These are phyloP conservation scores for Antechinus stuartii DNA, from an alignment of 2,113 vertebrate genomes.

Conservation along the genomic window DNA sequence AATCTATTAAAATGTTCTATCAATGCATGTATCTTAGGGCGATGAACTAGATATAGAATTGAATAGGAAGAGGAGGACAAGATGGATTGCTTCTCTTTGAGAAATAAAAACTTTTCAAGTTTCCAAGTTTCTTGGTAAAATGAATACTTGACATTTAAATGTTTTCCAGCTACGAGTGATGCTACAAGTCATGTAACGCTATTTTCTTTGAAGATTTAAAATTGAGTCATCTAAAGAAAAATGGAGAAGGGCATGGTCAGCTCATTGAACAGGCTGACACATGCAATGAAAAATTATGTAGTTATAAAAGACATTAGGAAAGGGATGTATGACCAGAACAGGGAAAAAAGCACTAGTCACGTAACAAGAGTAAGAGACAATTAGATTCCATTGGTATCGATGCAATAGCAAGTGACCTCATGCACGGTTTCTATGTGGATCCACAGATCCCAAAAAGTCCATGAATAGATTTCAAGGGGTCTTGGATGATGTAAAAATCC, in stretches of 20 bases:
- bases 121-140: neutral
- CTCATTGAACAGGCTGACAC: neutral
- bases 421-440: too few species aligned
- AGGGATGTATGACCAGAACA: neutral
- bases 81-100: neutral
- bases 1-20: neutral
- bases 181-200: neutral
- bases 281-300: neutral
- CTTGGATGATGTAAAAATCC: neutral
- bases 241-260: neutral
- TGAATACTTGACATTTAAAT: neutral
- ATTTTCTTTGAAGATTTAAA: neutral
- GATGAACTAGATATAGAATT: neutral
- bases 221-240: neutral
- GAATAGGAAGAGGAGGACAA: neutral
- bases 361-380: neutral
- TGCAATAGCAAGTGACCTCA: neutral
- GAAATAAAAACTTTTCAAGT: neutral
- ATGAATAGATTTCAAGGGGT: neutral
- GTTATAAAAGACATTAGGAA: neutral
- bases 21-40: neutral
- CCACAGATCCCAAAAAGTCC: neutral
- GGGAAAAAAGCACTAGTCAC: neutral
- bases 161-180: neutral
- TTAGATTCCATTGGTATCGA: neutral